Percentiles rank a stretch among this genome's conserved stretches.
phyloP scores from a whole-genome alignment of 1,140 invertebrate species.

The Uloborus diversus region DNA sequence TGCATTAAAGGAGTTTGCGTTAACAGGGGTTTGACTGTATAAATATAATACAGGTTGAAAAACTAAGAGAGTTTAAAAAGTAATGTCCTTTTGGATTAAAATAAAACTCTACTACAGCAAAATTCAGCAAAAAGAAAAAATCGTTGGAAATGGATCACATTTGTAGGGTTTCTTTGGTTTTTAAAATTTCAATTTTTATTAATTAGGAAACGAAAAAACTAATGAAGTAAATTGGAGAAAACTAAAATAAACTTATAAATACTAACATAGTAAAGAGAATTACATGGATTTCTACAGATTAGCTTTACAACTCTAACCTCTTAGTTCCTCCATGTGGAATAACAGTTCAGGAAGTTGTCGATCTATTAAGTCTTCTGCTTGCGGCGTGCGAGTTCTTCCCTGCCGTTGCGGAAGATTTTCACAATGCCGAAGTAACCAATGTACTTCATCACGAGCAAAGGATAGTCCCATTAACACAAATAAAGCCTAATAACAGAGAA shows the following conservation, averaged over 20 bases:
- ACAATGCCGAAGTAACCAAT: slow-evolving; percentile 95
- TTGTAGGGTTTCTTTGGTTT: no score
- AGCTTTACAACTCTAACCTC: slow-evolving; percentile 70
- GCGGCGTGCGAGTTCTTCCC: slow-evolving; percentile 76
- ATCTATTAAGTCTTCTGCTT: slow-evolving; percentile 87
- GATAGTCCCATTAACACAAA: slow-evolving; percentile 96
- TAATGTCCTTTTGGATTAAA: no score
- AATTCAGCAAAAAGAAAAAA: no score
- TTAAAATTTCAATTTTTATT: slow-evolving; percentile 48
- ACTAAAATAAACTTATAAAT: not conserved
- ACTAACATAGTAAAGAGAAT: no score
- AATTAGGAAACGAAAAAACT: not conserved
- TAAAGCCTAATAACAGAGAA: slow-evolving; percentile 72
- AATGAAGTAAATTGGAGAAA: not conserved
- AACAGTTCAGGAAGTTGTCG: slow-evolving; percentile 95
- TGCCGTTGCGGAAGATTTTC: slow-evolving; percentile 87
- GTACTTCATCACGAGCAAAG: slow-evolving; percentile 94
- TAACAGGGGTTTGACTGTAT: no score
- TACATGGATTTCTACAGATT: no score
- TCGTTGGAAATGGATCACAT: no score
- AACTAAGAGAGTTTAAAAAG: no score
- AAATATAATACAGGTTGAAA: no score
- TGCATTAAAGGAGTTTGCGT: no score
- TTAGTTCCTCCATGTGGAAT: slow-evolving; percentile 97
- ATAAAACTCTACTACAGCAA: no score